Conservation (phyloP, 2,888 invertebrate species). For the Cryptophagus acutangulus region DNA sequence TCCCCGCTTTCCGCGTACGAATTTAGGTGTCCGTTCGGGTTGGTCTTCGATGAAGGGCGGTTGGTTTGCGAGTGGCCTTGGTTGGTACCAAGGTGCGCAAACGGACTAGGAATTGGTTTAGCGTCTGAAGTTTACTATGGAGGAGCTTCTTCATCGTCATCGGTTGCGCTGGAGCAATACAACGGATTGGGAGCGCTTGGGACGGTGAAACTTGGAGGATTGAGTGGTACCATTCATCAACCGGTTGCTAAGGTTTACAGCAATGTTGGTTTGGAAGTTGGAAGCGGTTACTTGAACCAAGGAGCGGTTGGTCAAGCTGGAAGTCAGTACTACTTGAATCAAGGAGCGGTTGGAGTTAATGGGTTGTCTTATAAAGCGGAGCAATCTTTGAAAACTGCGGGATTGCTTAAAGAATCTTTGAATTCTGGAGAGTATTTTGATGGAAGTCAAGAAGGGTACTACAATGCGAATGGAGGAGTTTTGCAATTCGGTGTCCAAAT, state of each 20-base stretch:
- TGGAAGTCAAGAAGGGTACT: too few species aligned
- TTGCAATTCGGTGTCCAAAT: too few species aligned
- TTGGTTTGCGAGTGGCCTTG: constrained; percentile 77
- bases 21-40: constrained; percentile 75
- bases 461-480: too few species aligned
- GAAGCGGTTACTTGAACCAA: constrained; percentile 14
- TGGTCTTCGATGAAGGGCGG: constrained; percentile 67
- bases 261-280: constrained; percentile 30
- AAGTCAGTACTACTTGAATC: not conserved
- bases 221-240: constrained; percentile 34
- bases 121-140: constrained; percentile 46
- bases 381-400: constrained; percentile 32
- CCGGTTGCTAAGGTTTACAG: constrained; percentile 35
- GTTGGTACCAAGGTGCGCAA: constrained; percentile 56
- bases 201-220: constrained; percentile 37
- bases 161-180: constrained; percentile 37
- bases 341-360: too few species aligned
- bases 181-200: constrained; percentile 41
- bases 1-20: constrained; percentile 65
- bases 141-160: constrained; percentile 49
- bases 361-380: constrained; percentile 30
- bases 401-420: constrained; percentile 29
- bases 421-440: too few species aligned
- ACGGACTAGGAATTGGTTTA: constrained; percentile 41
- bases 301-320: constrained; percentile 8